Conservation (phyloP, 92 coral and sea anemone species). For the Epizoanthus fatuus region DNA sequence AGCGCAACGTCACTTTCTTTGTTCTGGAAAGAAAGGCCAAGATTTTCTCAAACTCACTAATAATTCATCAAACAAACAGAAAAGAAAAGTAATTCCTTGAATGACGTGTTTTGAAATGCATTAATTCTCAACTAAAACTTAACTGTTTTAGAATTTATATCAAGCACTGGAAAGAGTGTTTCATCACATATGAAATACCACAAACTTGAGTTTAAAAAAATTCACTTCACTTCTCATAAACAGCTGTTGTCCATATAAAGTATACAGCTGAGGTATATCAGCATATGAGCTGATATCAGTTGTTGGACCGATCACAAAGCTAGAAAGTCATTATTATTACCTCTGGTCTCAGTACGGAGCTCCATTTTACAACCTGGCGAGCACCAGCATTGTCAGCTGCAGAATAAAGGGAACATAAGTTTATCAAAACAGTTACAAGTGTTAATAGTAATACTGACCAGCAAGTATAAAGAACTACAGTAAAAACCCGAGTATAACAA, state of each 20-base stretch:
- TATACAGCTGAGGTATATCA: neutral
- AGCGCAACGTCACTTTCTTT: conserved; percentile 62
- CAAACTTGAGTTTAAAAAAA: no score
- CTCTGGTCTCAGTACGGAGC: conserved; percentile 87
- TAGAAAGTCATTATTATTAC: conserved; percentile 17
- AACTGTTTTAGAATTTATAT: no score
- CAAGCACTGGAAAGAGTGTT: no score
- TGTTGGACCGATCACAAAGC: neutral
- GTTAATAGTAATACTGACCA: neutral
- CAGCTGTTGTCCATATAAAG: no score
- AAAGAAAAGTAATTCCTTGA: neutral
- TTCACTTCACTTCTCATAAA: no score
- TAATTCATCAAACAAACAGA: neutral
- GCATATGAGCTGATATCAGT: neutral
- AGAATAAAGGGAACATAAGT: neutral
- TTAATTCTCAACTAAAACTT: no score
- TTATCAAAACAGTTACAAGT: neutral
- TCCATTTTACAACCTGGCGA: conserved; percentile 87
- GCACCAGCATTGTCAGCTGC: conserved; percentile 50
- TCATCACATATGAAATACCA: no score
- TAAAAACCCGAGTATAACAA: no score
- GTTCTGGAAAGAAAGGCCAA: conserved; percentile 25
- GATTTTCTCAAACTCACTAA: neutral
- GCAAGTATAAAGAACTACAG: no score
- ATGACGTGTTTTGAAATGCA: no score